Evolutionary conservation across 1,140 invertebrate genomes (phyloP), one percentile per base, ranked within the genome.

Genomic region (Euwallacea fornicatus): DNA sequence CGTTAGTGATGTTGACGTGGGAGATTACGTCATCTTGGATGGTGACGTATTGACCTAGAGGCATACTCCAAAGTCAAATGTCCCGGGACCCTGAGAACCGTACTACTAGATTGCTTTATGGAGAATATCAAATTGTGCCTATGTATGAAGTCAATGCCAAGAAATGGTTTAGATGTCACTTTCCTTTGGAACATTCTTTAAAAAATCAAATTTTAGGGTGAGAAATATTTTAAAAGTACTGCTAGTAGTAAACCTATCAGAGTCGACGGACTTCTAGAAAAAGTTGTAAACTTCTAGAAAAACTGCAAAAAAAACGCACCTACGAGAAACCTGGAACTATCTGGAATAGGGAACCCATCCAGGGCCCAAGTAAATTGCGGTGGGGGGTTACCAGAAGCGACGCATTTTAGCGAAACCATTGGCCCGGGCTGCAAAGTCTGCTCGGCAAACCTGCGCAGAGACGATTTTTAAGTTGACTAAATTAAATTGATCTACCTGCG

Each of bases 11-110:
- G 84, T 98, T 98, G 73, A 98, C 92, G 84, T 96, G 94, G 77
- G 94, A 96, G 80, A 97, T 93, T 47, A 97, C 93, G 81, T 96
- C 93, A 76, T 95, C 94, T 81, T 95, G 92, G 9, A 93, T 87
- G 1, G 93, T 96, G 64, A 95, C 93, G 83, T 95, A 94, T 82
- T 96, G 94, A 15, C 74, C 74, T 75, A 13, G 6, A 55, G 7
- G 21, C 21, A 33, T 33, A 33, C 21, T 33, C 21, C 21, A 2
- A 33, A 33, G 1, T 33, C 21, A 33, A 33, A 33, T 33, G 21
- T 33, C 21, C 21, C 4, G 21, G 4, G 21, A 33, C 21, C 21
- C 21, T 33, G 21, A 33, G 4, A 33, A 4, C 4, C 1, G 21
- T 33, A 33, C 21, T 33, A 33, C 21, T 33, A 33, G 21, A 1